phyloP scores from a whole-genome alignment of 1,140 invertebrate species.

The Orussus abietinus region DNA sequence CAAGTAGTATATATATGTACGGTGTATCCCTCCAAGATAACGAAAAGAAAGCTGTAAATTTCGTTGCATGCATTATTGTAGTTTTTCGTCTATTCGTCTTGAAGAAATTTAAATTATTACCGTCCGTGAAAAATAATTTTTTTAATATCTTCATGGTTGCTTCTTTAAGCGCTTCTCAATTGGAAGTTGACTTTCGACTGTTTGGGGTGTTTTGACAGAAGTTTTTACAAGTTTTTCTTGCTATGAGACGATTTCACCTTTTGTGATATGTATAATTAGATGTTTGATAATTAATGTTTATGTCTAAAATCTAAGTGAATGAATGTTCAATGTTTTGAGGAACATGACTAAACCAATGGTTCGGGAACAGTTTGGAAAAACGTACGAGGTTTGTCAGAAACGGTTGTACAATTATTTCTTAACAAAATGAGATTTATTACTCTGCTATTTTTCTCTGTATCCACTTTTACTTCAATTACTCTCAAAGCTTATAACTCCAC shows the following conservation, averaged over 20 bases:
- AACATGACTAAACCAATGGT: slow-evolving; percentile 6
- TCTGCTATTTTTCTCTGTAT: not conserved
- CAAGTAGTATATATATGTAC: no score
- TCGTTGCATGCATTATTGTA: no score
- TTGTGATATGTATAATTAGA: slow-evolving; percentile 2
- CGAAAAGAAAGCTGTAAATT: no score
- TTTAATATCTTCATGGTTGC: no score
- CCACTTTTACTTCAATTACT: not conserved
- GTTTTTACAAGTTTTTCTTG: slow-evolving; percentile 17
- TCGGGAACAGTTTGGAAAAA: slow-evolving; percentile 11
- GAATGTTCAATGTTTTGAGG: slow-evolving; percentile 16
- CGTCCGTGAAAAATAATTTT: no score
- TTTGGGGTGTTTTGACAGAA: slow-evolving; percentile 2
- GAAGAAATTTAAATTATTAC: no score
- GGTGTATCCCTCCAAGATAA: no score
- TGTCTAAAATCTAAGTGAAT: no score
- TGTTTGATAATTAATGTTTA: not conserved
- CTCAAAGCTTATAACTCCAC: not conserved
- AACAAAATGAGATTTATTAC: not conserved
- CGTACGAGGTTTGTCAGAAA: slow-evolving; percentile 22
- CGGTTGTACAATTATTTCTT: slow-evolving; percentile 1
- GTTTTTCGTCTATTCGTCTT: no score
- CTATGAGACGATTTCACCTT: slow-evolving; percentile 1
- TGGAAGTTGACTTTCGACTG: no score
- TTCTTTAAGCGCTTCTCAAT: no score